A percentile compares a stretch with the other conserved stretches of the same genome.
phyloP scores from a whole-genome alignment of 2,113 vertebrate genomes.

The Nyctibius bracteatus region DNA sequence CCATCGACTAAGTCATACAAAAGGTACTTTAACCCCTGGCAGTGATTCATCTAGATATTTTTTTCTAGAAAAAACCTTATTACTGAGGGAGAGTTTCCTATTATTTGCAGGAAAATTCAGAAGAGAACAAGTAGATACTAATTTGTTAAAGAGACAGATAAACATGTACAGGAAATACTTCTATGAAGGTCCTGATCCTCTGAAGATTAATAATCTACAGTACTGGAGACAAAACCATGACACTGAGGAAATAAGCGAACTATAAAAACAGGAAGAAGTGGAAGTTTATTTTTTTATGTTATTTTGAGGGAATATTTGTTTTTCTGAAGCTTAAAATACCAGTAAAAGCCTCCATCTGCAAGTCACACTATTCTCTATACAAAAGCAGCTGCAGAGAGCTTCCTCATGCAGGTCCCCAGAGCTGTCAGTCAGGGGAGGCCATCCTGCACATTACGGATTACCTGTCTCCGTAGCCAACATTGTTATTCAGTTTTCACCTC shows the following conservation, averaged over 20 bases:
- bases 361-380: slow-evolving; percentile 42
- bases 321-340: slow-evolving; percentile 65
- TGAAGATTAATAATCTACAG: slow-evolving; percentile 74
- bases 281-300: slow-evolving; percentile 70
- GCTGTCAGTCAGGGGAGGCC: slow-evolving; percentile 20
- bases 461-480: not conserved
- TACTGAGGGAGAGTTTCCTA: slow-evolving; percentile 34
- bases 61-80: slow-evolving; percentile 1
- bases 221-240: slow-evolving; percentile 68
- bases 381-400: slow-evolving; percentile 56
- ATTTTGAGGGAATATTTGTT: slow-evolving; percentile 80
- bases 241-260: slow-evolving; percentile 73
- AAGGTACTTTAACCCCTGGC: slow-evolving; percentile 35
- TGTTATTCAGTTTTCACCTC: not conserved
- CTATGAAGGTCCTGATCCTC: slow-evolving; percentile 74
- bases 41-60: not conserved
- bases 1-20: slow-evolving; percentile 1
- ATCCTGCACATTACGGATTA: slow-evolving; percentile 15
- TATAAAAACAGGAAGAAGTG: slow-evolving; percentile 79
- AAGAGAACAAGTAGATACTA: slow-evolving; percentile 41
- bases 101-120: slow-evolving; percentile 65
- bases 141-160: slow-evolving; percentile 62
- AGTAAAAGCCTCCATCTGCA: slow-evolving; percentile 69
- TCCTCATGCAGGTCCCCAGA: slow-evolving; percentile 55
- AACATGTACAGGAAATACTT: slow-evolving; percentile 81